Evolutionary conservation across 35 echinoderm and acorn worm species (phyloP).

Genomic region (Strongylocentrotus purpuratus): DNA sequence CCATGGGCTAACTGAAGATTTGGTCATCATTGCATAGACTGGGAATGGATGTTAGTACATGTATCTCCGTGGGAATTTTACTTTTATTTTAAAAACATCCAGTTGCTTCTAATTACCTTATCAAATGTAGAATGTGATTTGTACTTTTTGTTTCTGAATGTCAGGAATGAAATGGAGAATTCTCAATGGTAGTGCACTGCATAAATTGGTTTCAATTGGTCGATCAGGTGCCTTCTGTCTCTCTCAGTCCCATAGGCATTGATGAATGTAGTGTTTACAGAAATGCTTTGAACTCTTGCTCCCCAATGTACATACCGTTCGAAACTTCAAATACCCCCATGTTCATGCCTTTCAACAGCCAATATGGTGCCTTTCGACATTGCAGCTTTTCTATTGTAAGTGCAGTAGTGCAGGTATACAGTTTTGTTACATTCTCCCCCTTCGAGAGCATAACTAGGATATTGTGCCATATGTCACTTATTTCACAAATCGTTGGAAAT

Average conservation of each 20-base stretch:
- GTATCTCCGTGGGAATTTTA: too few relatives aligned
- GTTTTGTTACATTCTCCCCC: too few relatives aligned
- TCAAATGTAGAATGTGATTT: too few relatives aligned
- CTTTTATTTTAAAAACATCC: too few relatives aligned
- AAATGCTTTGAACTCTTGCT: neutral
- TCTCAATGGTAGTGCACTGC: neutral
- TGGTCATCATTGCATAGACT: too few relatives aligned
- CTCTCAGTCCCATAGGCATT: neutral
- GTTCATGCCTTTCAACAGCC: neutral
- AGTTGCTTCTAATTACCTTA: too few relatives aligned
- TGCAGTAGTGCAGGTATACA: too few relatives aligned
- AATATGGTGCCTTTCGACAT: neutral
- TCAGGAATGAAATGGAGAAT: neutral
- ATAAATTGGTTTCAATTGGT: constrained; percentile 2
- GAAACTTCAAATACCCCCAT: neutral
- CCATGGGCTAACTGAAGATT: too few relatives aligned
- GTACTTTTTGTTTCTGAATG: neutral
- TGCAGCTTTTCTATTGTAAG: neutral
- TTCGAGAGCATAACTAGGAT: too few relatives aligned
- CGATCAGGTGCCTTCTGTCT: neutral
- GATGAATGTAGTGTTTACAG: neutral
- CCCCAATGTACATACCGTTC: neutral
- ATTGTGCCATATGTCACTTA: too few relatives aligned
- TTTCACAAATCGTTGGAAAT: too few relatives aligned
- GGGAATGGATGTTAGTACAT: too few relatives aligned